Evolutionary conservation across 2,888 invertebrate genomes (phyloP), one percentile per base, ranked within the genome.

Genomic region (Helobdella robusta): DNA sequence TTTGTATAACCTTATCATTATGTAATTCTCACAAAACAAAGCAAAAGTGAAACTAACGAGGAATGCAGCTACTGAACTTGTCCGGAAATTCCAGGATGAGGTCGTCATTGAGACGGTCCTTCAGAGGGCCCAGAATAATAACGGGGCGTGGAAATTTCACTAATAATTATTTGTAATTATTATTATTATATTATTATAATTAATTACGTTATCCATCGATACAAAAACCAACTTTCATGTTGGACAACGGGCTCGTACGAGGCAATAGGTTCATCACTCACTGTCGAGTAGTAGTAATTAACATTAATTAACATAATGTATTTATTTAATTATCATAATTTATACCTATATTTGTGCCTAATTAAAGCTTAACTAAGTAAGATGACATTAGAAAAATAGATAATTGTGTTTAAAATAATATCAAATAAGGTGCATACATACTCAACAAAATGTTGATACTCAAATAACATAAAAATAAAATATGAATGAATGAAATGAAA

Each of bases 21-120:
- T 50, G 50, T 50, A 25, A n/a, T 25, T 28, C 6, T 35, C 35
- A 20, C 11, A 35, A 20, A 6, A 23, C 23, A 40, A 60, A 60
- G 46, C 23, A 36, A 36, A 35, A 36, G 20, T 5, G 6, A 20
- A 35, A 52, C 56, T 28, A 1, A 97, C 97, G 98, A 81, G 98
- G 98, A 75, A 99, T 97, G 84, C 97, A 99, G 82, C 93, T 94
- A 76, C 95, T 95, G 81, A 97, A 99, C 81, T 92, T 91, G 73
- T 97, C 95, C 20, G 98, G 97, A 82, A 91, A 93, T 82, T 97
- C 94, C n/a, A 92, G 91, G 79, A 99, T 97, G 71, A 99, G 86
- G 82, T 98, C 97, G 81, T 99, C 98, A 82, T 98, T 98, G 78
- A 99, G 91, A 75, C 94, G 87, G 82, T 99, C 98, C 82, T 99